Base-by-base conservation (phyloP, 2,113 vertebrate genomes). In the Ardeotis arabs region DNA sequence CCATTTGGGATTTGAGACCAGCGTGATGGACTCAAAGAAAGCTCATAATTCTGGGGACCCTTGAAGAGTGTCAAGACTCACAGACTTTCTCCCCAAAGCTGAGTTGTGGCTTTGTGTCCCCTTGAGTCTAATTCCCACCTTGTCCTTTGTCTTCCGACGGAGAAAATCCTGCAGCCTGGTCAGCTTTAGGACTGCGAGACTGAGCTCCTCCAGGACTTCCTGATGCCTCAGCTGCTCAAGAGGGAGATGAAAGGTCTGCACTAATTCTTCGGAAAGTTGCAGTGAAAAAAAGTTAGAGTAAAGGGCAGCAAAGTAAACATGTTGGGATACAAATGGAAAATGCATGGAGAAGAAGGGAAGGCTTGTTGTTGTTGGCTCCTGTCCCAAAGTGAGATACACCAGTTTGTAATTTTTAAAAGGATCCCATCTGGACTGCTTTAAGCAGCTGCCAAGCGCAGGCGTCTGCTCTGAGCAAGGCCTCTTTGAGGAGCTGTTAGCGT, bases 231-330 rank as follows among this genome's bases (percentile, higher is more conserved):
- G 84, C 89, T 89, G 84, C 87, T 89, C 77, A 44, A 94, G 89
- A 28, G 92, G 64, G 70, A 93, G 87, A 97, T 93, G 93, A 97
- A 96, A 96, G 74, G 21, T 91, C 91, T 95, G 89, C 0, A 1
- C 80, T 96, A 75, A 89, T 60, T 95, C 85, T 89, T 89, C 0
- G 20, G 95, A 96, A 97, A 96, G 94, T 95, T 89, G 92, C 93
- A 96, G 89, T 22, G 70, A 95, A 94, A 96, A 92, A 97, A 96
- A 95, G 95, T 95, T 96, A 90, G 94, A 95, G 93, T 96, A 95
- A 96, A 95, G 95, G 88, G 90, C 93, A 92, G 86, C 87, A 97
- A 96, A 96, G 94, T 95, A 97, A 98, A 98, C 96, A 97, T 89
- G 93, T 93, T 94, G 86, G 84, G 95, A 94, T 95, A 94, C 93